A percentile compares a stretch with the other conserved stretches of the same genome.
These are phyloP conservation scores for Acropora tenuis DNA, from an alignment of 64 coral and sea anemone species.

Conservation along the genomic window DNA sequence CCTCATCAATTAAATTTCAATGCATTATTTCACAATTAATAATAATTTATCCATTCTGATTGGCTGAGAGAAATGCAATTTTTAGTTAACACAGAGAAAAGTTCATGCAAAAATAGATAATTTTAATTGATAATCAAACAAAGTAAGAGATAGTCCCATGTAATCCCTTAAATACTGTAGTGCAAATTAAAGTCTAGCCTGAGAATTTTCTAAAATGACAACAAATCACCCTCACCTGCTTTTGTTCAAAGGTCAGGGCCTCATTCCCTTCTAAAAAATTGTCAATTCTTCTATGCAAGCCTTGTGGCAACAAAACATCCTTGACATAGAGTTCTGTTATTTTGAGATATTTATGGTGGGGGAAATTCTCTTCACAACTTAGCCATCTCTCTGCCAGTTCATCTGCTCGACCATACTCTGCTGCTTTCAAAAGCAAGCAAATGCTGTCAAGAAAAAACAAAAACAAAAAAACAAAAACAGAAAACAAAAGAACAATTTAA, in stretches of 20 bases:
- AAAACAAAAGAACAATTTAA: not conserved
- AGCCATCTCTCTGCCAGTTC: conserved; percentile 37
- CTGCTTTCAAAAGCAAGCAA: conserved; percentile 19
- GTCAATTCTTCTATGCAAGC: not conserved
- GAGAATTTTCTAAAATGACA: too few relatives aligned
- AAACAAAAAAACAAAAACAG: not conserved
- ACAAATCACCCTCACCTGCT: not conserved
- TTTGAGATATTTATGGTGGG: not conserved
- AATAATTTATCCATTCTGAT: too few relatives aligned
- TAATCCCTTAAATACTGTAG: too few relatives aligned
- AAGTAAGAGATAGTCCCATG: too few relatives aligned
- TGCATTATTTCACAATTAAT: too few relatives aligned
- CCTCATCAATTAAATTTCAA: too few relatives aligned
- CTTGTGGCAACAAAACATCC: conserved; percentile 26
- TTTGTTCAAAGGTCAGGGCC: not conserved
- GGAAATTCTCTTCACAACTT: not conserved
- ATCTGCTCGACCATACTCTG: not conserved
- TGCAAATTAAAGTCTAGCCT: too few relatives aligned
- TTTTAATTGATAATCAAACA: too few relatives aligned
- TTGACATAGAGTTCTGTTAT: conserved; percentile 35
- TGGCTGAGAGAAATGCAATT: too few relatives aligned
- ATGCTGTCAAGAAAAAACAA: not conserved
- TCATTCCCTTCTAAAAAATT: conserved; percentile 14
- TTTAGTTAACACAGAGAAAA: too few relatives aligned
- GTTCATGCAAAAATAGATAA: too few relatives aligned